Conservation (phyloP, 2,888 invertebrate species). For the Andrena camellia region DNA sequence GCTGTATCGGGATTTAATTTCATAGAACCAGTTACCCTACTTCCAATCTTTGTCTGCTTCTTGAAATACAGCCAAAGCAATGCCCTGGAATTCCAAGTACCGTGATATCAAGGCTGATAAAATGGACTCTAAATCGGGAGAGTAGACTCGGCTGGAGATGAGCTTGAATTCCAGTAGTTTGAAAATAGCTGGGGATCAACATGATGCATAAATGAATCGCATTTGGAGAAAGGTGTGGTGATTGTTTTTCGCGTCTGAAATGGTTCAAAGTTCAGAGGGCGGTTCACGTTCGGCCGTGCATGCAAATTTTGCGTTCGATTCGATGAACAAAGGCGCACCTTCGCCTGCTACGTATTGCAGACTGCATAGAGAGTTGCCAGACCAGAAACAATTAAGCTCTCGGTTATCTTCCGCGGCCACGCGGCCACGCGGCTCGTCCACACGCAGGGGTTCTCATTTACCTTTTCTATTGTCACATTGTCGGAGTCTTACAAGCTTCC, state of each 20-base stretch:
- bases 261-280: slow-evolving; percentile 61
- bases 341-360: slow-evolving; percentile 67
- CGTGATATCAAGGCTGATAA: slow-evolving; percentile 40
- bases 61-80: slow-evolving; percentile 33
- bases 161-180: slow-evolving; percentile 16
- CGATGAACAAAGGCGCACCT: slow-evolving; percentile 73
- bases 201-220: slow-evolving; percentile 46
- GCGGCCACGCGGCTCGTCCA: slow-evolving; percentile 74
- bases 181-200: slow-evolving; percentile 17
- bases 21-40: not conserved
- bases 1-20: not conserved
- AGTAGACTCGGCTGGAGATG: slow-evolving; percentile 15
- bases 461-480: slow-evolving; percentile 8
- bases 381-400: slow-evolving; percentile 83
- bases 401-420: slow-evolving; percentile 81
- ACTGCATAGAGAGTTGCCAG: slow-evolving; percentile 80
- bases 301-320: slow-evolving; percentile 72
- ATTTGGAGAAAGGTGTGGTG: slow-evolving; percentile 50
- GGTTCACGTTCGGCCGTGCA: slow-evolving; percentile 59
- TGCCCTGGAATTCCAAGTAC: not conserved
- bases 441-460: slow-evolving; percentile 65
- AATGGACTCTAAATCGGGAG: slow-evolving; percentile 25
- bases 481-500: slow-evolving; percentile 5
- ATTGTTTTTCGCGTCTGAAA: slow-evolving; percentile 48
- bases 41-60: slow-evolving; percentile 8